Percentiles rank a stretch among this genome's conserved stretches.
phyloP scores from a whole-genome alignment of 2,797 vertebrate species.

The Phoebastria nigripes region DNA sequence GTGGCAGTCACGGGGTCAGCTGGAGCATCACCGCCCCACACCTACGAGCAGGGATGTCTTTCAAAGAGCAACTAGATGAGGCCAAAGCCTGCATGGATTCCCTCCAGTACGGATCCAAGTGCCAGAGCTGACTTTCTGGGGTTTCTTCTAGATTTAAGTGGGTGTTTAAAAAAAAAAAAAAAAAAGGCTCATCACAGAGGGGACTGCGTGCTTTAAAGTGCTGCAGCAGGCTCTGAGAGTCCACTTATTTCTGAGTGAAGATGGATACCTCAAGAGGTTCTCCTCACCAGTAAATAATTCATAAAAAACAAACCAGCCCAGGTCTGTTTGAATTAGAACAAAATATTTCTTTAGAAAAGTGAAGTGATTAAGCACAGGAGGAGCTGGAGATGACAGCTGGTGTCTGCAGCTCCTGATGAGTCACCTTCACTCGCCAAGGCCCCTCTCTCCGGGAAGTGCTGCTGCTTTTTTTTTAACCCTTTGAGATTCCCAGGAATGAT shows the following conservation, averaged over 20 bases:
- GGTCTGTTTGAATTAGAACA: slow-evolving; percentile 63
- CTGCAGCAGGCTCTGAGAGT: slow-evolving; percentile 1
- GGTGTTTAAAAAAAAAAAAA: not conserved
- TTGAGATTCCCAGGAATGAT: slow-evolving; percentile 77
- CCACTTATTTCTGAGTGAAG: slow-evolving; percentile 51
- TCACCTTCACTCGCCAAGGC: slow-evolving; percentile 67
- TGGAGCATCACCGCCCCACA: not conserved
- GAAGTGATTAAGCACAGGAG: slow-evolving; percentile 61
- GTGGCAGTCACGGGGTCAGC: not conserved
- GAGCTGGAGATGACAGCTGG: slow-evolving; percentile 68
- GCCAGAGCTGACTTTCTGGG: not conserved
- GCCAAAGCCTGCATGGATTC: rapidly evolving
- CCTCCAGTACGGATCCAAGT: not conserved
- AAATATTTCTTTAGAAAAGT: slow-evolving; percentile 65
- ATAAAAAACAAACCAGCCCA: slow-evolving; percentile 55
- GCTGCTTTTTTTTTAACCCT: slow-evolving; percentile 70
- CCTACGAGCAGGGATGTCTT: not conserved
- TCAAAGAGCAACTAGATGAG: not conserved
- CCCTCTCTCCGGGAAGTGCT: slow-evolving; percentile 60
- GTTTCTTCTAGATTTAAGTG: not conserved
- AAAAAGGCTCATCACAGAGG: not conserved
- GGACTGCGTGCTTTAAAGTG: not conserved
- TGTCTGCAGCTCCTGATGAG: slow-evolving; percentile 68
- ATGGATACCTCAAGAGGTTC: slow-evolving; percentile 57
- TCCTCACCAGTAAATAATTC: slow-evolving; percentile 66